Percentiles rank a stretch among this genome's conserved stretches.
phyloP scores from a whole-genome alignment of 2,797 vertebrate genomes.

The Jordanella pulchra region DNA sequence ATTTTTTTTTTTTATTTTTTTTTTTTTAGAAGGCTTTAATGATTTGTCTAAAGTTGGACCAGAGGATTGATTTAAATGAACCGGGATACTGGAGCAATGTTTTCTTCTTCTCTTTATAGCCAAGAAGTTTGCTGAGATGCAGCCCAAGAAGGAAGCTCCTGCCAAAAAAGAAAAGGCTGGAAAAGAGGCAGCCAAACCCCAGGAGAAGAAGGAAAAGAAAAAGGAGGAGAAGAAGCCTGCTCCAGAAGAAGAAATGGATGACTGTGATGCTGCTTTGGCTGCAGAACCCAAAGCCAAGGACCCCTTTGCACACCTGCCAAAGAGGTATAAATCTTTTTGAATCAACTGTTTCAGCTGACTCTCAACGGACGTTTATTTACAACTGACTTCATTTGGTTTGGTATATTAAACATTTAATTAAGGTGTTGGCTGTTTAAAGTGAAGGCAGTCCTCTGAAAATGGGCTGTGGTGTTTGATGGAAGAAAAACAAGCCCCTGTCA shows the following conservation, averaged over 20 bases:
- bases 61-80: background rate
- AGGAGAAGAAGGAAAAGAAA: constrained; percentile 88
- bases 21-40: background rate
- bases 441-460: background rate
- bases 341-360: background rate
- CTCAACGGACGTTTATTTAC: background rate
- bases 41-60: background rate
- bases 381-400: background rate
- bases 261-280: constrained; percentile 88
- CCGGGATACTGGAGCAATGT: background rate
- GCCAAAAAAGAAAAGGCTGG: constrained; percentile 88
- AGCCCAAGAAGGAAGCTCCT: constrained; percentile 87
- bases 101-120: constrained; percentile 75
- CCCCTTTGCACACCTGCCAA: constrained; percentile 89
- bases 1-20: too few species aligned
- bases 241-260: constrained; percentile 88
- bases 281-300: constrained; percentile 92
- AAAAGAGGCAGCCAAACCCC: constrained; percentile 80
- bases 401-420: background rate
- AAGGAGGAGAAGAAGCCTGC: constrained; percentile 85
- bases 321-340: constrained; percentile 79
- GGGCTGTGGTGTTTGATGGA: background rate
- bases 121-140: constrained; percentile 91
- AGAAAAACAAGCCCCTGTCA: constrained; percentile 48
- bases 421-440: background rate